A percentile compares a stretch with the other conserved stretches of the same genome.
Evolutionary conservation across 2,113 vertebrate species (phyloP).

Genomic region (Cinclus mexicanus): DNA sequence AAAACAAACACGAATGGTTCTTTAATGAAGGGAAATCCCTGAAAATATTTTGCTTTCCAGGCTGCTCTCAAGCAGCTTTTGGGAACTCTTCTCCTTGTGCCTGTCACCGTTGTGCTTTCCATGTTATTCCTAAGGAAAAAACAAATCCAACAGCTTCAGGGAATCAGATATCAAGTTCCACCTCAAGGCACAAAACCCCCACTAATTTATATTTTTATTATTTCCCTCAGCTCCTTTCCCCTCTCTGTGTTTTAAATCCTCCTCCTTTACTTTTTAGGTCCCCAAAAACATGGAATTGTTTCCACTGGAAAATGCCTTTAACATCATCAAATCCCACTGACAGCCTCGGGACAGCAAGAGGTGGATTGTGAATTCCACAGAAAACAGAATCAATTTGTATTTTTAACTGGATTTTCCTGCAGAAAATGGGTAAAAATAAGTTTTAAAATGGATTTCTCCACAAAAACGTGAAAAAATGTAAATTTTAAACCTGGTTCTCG

Average conservation of each 20-base stretch:
- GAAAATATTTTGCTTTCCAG: not conserved
- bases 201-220: not conserved
- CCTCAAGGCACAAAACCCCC: not conserved
- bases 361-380: not conserved
- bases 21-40: not conserved
- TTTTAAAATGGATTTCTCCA: not conserved
- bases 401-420: not conserved
- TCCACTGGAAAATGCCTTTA: not conserved
- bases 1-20: not conserved
- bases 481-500: not conserved
- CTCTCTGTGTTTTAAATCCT: not conserved
- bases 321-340: not conserved
- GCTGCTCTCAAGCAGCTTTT: not conserved
- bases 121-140: not conserved
- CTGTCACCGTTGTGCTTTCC: not conserved
- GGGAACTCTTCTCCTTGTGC: not conserved
- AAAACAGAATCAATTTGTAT: accelerated
- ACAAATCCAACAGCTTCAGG: not conserved
- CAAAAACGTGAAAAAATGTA: not conserved
- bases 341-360: not conserved
- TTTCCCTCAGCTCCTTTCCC: not conserved
- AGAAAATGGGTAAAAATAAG: not conserved
- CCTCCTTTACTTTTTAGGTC: not conserved
- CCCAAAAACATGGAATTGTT: not conserved
- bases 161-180: not conserved